phyloP scores from a whole-genome alignment of 2,113 vertebrate genomes.

The Megaleporinus macrocephalus region DNA sequence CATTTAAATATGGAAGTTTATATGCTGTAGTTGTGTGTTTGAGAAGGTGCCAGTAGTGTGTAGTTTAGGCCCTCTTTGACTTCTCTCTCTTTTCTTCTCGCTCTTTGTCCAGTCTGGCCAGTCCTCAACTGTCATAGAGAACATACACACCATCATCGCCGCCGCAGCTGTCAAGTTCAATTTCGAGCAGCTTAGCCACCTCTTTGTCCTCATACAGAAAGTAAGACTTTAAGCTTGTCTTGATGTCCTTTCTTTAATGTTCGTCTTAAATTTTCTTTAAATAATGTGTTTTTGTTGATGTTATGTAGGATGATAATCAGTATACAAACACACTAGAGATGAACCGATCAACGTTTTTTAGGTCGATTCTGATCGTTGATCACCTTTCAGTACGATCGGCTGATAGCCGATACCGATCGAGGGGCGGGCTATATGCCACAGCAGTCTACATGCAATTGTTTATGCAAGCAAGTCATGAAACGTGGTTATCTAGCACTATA shows the following conservation, averaged over 20 bases:
- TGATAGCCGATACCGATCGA: too few species aligned
- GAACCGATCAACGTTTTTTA: too few species aligned
- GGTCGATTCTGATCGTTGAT: too few species aligned
- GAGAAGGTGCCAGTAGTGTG: not conserved
- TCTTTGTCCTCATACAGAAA: conserved; percentile 98
- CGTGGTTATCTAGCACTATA: too few species aligned
- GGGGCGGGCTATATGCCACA: too few species aligned
- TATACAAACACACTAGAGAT: too few species aligned
- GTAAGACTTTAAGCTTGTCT: conserved; percentile 65
- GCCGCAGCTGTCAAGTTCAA: conserved; percentile 97
- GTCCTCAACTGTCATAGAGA: conserved; percentile 98
- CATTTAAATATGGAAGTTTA: too few species aligned
- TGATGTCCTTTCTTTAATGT: not conserved
- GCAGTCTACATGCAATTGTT: too few species aligned
- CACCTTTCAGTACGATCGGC: too few species aligned
- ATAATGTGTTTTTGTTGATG: not conserved
- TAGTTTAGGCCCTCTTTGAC: not conserved
- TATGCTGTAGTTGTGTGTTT: not conserved
- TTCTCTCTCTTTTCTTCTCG: not conserved
- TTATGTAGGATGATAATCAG: too few species aligned
- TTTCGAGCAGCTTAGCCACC: conserved; percentile 95
- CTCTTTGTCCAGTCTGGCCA: conserved; percentile 86
- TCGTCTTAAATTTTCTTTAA: not conserved
- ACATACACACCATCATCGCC: conserved; percentile 97
- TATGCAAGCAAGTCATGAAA: too few species aligned